phyloP scores from a whole-genome alignment of 2,888 invertebrate species.

The Elmis aenea region DNA sequence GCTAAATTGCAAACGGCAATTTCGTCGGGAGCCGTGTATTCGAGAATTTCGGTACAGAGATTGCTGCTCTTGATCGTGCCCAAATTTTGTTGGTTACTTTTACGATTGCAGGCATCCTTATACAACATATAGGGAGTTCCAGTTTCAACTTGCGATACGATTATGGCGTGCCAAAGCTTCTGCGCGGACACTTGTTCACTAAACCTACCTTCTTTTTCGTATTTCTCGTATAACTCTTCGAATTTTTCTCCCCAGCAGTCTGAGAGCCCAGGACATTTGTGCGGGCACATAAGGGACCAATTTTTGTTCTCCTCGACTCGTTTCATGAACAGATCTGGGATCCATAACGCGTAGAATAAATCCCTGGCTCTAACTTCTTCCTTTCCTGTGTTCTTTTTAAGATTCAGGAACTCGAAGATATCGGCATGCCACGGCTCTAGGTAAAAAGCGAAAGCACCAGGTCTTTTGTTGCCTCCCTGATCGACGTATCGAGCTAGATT shows the following conservation, averaged over 20 bases:
- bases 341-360: slow-evolving; percentile 95
- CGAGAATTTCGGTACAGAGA: slow-evolving; percentile 95
- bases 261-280: slow-evolving; percentile 81
- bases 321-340: slow-evolving; percentile 97
- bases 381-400: slow-evolving; percentile 93
- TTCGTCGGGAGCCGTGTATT: slow-evolving; percentile 89
- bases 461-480: slow-evolving; percentile 96
- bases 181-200: slow-evolving; percentile 71
- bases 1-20: slow-evolving; percentile 97
- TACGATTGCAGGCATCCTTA: slow-evolving; percentile 93
- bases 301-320: slow-evolving; percentile 76
- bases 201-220: slow-evolving; percentile 75
- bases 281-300: slow-evolving; percentile 98
- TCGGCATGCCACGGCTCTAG: slow-evolving; percentile 99
- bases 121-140: slow-evolving; percentile 97
- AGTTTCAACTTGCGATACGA: slow-evolving; percentile 94
- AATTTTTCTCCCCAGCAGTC: slow-evolving; percentile 96
- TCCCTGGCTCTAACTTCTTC: slow-evolving; percentile 93
- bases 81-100: slow-evolving; percentile 96
- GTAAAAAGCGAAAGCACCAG: slow-evolving; percentile 96
- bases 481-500: slow-evolving; percentile 95
- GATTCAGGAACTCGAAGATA: slow-evolving; percentile 88
- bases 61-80: slow-evolving; percentile 99
- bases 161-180: slow-evolving; percentile 87
- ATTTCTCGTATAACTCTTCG: slow-evolving; percentile 77